Conservation (phyloP, 2,113 vertebrate genomes). For the Falcunculus frontatus region DNA sequence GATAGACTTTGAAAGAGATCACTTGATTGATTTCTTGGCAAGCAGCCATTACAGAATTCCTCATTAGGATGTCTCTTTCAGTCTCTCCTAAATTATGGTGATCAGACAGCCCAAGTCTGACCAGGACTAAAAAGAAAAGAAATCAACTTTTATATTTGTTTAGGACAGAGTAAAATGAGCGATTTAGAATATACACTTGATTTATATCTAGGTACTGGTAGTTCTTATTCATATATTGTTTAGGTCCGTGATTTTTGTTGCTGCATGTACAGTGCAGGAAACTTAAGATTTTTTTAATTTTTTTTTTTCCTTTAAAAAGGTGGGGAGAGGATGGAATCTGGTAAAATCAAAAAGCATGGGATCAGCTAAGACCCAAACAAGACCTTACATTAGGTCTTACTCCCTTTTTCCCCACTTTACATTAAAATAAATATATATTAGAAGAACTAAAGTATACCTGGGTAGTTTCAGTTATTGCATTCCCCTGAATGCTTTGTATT, state of each 20-base stretch:
- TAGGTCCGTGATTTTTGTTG: neutral
- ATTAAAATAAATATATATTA: neutral
- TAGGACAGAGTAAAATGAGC: neutral
- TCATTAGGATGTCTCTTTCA: constrained; percentile 20
- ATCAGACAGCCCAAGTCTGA: neutral
- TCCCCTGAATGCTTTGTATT: neutral
- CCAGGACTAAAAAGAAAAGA: neutral
- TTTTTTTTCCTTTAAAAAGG: neutral
- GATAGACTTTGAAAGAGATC: constrained; percentile 21
- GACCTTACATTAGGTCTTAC: neutral
- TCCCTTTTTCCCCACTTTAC: neutral
- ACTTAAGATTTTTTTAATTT: neutral
- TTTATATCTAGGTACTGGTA: neutral
- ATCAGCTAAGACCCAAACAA: neutral
- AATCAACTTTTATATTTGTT: neutral
- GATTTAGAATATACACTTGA: neutral
- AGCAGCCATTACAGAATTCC: constrained; percentile 9
- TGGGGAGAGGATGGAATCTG: neutral
- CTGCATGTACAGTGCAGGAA: neutral
- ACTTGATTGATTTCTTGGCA: constrained; percentile 35
- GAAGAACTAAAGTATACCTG: neutral
- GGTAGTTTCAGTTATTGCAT: neutral
- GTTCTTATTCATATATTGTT: neutral
- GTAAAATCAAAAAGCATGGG: neutral
- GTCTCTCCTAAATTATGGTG: neutral